Base-by-base conservation (phyloP, 2,888 invertebrate genomes). In the Formica aserva region DNA sequence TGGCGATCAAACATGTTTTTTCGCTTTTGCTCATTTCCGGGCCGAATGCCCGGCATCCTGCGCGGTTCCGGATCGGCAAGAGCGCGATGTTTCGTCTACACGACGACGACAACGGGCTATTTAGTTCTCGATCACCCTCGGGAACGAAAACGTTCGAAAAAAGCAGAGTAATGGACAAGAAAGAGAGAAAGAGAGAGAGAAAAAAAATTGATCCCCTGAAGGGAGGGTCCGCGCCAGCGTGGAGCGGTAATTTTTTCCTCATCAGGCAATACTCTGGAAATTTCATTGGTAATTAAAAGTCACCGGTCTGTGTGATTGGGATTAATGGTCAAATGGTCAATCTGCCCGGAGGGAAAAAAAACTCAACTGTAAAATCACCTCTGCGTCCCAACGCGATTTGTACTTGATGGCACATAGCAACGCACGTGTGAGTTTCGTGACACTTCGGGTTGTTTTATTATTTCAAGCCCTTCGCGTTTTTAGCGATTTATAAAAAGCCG, bases 271-370 rank as follows among this genome's bases (percentile, higher is more conserved):
- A 91, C 86, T 89, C 90, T 90, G 88, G 91, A 89, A 92, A 93
- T 94, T 93, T 94, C 94, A 94, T 94, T 92, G 94, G 92, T 94
- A 94, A 94, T 94, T 94, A 94, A 94, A 94, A 94, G 88, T 92
- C 92, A 93, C 90, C 91, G 89, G 92, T 85, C 92, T 92, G 94
- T 93, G 93, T 93, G 93, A 94, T 94, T 94, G 93, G 92, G 93
- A 94, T 94, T 94, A 94, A 94, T 94, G 94, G 93, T 92, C 93
- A 94, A 94, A 92, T 89, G 93, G 93, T 92, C 93, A 92, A 92
- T 92, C 87, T 89, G 87, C 91, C 92, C 86, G 87, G 85, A 76
- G 91, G 90, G 87, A 82, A 86, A 88, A 76, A 89, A 90, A 90
- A 84, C 87, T 85, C 84, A 85, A 78, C 87, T 90, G 88, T 86